Conservation (phyloP, 2,888 invertebrate species). For the Agonum fuliginosum region DNA sequence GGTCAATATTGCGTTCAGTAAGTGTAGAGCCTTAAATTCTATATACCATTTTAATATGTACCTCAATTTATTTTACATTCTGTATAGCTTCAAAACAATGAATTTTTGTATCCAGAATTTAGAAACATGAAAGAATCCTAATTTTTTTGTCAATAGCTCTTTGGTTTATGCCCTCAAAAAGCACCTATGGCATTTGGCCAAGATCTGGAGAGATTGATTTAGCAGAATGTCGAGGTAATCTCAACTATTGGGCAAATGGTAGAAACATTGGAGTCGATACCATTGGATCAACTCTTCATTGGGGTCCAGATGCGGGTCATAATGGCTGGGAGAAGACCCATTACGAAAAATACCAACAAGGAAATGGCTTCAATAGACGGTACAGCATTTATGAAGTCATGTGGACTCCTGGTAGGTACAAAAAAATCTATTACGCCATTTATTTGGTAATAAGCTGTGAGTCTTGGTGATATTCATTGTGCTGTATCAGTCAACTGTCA, state of each 20-base stretch:
- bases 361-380: constrained; percentile 62
- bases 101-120: too few relatives aligned
- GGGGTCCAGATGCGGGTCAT: constrained; percentile 66
- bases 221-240: constrained; percentile 69
- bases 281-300: constrained; percentile 71
- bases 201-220: constrained; percentile 71
- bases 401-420: constrained; percentile 65
- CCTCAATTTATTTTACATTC: too few relatives aligned
- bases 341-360: constrained; percentile 57
- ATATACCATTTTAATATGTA: too few relatives aligned
- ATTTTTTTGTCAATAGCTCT: constrained; percentile 62
- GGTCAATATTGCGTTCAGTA: too few relatives aligned
- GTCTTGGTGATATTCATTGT: too few relatives aligned
- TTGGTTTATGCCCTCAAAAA: constrained; percentile 64
- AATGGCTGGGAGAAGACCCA: constrained; percentile 66
- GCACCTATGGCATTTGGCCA: constrained; percentile 70
- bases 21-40: too few relatives aligned
- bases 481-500: too few relatives aligned
- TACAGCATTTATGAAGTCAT: constrained; percentile 66
- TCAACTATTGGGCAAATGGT: constrained; percentile 59
- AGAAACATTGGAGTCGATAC: constrained; percentile 64
- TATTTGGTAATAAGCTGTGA: too few relatives aligned
- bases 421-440: too few relatives aligned
- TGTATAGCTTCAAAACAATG: too few relatives aligned
- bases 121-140: too few relatives aligned